Base-by-base conservation (phyloP, 2,888 invertebrate species). In the Mycalesis mineus region DNA sequence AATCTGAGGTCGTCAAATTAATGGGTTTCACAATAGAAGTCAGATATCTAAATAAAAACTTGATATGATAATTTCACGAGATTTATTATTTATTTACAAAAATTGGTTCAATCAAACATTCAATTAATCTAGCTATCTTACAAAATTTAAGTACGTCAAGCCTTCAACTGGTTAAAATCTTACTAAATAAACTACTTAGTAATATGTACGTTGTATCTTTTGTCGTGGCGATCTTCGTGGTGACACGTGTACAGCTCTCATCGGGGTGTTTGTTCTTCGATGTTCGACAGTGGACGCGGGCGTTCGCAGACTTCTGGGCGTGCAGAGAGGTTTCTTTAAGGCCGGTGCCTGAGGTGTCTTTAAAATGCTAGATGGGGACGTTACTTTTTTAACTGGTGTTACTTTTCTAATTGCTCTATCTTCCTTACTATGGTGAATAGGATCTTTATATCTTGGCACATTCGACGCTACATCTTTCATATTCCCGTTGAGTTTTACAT, bases 291-390 rank as follows among this genome's bases (percentile, higher is more conserved):
- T 74, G 8, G 78, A 68, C 36, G 78, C 75, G 8, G 91, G 90
- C 0, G 92, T 84, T 36, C 90, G 77, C 13, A 92, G 75, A 61
- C 84, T 85, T 68, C 91, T 91, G 0, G 92, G 91, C 3, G 93
- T 84, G 58, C 88, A 88, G 29, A 94, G 77, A 7, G 92, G 82
- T 71, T 91, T 92, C 68, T 92, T 94, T 64, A 94, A 87, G 48
- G 91, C 87, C 2, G 94, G 94, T 55, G 81, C 77, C 65, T 82
- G 83, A 17, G 82, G 81, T 1, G 81, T 80, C 63, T 77, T 83
- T 31, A 71, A 58, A 33, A 61, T 49, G 57, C 68, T 78, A 66
- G 63, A 62, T n/a, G 88, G 87, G 11, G 87, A 87, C 48, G 77
- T 67, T 1, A 80, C 65, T 62, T 78, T 84, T 63, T 82, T 88